Base-by-base conservation (phyloP, 35 echinoderm and acorn worm genomes). In the Apostichopus japonicus region DNA sequence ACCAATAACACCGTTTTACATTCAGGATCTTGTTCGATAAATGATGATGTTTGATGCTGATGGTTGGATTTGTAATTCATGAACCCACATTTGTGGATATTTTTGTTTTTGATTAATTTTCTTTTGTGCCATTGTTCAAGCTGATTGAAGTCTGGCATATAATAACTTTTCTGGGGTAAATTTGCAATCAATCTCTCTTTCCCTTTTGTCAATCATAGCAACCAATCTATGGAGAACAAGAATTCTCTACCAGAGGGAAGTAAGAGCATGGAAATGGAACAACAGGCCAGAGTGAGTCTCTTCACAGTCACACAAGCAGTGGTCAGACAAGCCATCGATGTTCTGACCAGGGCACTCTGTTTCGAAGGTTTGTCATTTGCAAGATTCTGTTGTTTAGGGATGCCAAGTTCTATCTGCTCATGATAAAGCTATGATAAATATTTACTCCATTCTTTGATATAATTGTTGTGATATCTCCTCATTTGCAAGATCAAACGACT, bases 311-410 rank as follows among this genome's bases (percentile, higher is more conserved):
- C 93, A 27, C 94, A 93, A 65, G 94, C 95, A 22, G 93, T 99
- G 55, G 90, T 99, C 19, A 96, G 94, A 79, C 93, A 95, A 88
- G 93, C 97, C 16, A 95, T 83, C 72, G 97, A 99, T 67, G 87
- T 99, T 15, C 83, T 99, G 2, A 53, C 78, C 21, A 78, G 81
- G 87, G 93, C 97, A 44, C 92, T 96, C 1, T 90, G 92, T 65
- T 92, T 91, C 24, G 93, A 93, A 92, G 96, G 96, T 97, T 19
- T 61, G 84, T 58, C 22, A 33, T 6, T 24, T 10, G 7, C 3
- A 53, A 82, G 22, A 53, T 25, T 80, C 10, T 1, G 22, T 16
- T 80, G 14, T 24, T 80, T n/a, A 53, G 2, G 0, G 23, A n/a
- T 33, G 22, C 11, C 23, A 11, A 27, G 10, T 33, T 10, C 22